A percentile compares a stretch with the other conserved stretches of the same genome.
Conservation (phyloP, 2,888 invertebrate genomes). For the Alcis repandata region DNA sequence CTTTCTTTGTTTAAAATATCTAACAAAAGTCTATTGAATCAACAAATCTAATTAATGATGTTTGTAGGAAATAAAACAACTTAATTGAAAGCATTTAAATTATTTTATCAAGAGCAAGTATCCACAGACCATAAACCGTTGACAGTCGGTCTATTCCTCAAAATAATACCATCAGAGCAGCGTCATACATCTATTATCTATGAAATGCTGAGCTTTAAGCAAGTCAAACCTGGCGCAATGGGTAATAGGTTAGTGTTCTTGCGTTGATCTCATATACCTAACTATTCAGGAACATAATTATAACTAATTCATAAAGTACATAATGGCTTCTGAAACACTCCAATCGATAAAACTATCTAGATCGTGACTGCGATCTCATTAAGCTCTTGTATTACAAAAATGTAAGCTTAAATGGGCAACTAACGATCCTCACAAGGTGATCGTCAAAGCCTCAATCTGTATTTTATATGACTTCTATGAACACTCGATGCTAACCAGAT, state of each 20-base stretch:
- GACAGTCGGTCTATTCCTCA: too few species aligned
- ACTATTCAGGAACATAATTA: not conserved
- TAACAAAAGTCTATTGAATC: not conserved
- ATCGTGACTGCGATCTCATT: constrained; percentile 27
- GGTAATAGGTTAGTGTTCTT: too few species aligned
- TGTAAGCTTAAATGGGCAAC: constrained; percentile 24
- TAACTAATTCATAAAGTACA: not conserved
- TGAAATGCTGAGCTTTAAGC: too few species aligned
- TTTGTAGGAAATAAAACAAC: not conserved
- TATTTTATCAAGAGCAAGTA: too few species aligned
- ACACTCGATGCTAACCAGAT: not conserved
- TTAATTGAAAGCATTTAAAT: too few species aligned
- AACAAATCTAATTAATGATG: not conserved
- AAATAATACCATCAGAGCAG: too few species aligned
- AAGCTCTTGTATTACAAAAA: constrained; percentile 23
- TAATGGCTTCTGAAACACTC: constrained; percentile 22
- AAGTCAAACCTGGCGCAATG: too few species aligned
- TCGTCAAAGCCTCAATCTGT: constrained; percentile 13
- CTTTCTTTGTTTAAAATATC: constrained; percentile 18
- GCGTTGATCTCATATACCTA: too few species aligned
- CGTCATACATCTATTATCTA: too few species aligned
- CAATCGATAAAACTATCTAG: constrained; percentile 18
- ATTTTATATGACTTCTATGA: not conserved
- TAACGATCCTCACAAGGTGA: constrained; percentile 36
- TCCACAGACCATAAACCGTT: too few species aligned